These are phyloP conservation scores for Hirundo rustica DNA, from an alignment of 2,797 vertebrate genomes.

Conservation along the genomic window DNA sequence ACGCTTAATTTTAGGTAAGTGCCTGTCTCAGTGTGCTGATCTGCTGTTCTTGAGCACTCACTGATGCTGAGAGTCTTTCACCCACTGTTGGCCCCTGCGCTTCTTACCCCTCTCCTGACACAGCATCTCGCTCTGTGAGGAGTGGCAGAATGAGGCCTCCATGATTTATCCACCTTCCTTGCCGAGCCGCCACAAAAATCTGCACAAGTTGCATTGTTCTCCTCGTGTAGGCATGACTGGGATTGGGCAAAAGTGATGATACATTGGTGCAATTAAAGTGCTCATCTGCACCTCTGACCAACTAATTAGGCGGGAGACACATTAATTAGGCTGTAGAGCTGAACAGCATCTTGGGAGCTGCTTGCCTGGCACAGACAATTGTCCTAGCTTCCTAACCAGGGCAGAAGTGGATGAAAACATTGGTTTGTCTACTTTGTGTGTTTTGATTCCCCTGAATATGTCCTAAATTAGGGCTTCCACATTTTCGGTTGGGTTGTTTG, in stretches of 20 bases:
- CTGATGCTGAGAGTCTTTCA: neutral
- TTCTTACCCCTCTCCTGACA: neutral
- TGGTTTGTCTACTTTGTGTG: neutral
- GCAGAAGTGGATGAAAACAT: neutral
- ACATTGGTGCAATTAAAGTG: slow-evolving; percentile 38
- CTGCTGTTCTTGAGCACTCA: neutral
- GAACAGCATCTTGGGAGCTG: neutral
- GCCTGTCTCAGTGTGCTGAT: neutral
- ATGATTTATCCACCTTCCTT: neutral
- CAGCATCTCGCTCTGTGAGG: neutral
- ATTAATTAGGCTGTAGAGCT: neutral
- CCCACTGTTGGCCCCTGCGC: accelerated
- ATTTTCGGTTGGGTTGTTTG: neutral
- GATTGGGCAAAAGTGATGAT: slow-evolving; percentile 42
- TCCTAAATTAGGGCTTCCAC: neutral
- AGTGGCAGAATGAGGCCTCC: slow-evolving; percentile 10
- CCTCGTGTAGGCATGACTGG: neutral
- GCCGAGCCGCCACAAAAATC: neutral
- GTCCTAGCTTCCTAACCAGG: slow-evolving; percentile 1
- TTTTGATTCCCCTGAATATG: neutral
- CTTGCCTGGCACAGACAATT: neutral
- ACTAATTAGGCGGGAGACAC: slow-evolving; percentile 16
- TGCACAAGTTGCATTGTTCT: neutral
- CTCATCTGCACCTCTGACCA: slow-evolving; percentile 10
- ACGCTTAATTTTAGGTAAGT: neutral